Evolutionary conservation across 1,140 invertebrate genomes (phyloP), one percentile per base, ranked within the genome.

Genomic region (Vanessa atalanta): DNA sequence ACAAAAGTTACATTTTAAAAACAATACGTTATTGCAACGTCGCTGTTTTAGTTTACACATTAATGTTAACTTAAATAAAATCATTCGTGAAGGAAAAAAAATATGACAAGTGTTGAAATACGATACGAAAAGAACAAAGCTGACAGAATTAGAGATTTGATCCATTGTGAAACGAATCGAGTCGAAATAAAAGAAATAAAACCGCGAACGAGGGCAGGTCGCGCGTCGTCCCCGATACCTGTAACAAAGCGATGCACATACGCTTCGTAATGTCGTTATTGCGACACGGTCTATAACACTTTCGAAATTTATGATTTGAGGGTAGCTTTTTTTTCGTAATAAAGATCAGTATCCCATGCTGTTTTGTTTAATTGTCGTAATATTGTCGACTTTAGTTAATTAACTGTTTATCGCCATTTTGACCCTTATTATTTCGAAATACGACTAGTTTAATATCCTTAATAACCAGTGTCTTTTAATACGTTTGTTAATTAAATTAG

Each of bases 161-260:
- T 67, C 50, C 20, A 3, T 37, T 51, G 50, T 26, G 50, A 67
- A 67, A 67, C 48, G 26, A 53, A 51, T 53, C 13, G 15, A 53
- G 15, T 53, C 51, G 53, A 43, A 68, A 57, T 51, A 57, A 31
- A 61, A 61, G 57, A 37, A 61, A 61, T 61, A 61, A 61, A 61
- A 61, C 14, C 26, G 57, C 26, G n/a, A 55, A 68, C 65, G 65
- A 68, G 65, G 51, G 53, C 65, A 20, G 65, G 50, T 61, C 31
- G 51, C 48, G 15, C 16, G 50, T 9, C 16, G 51, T 37, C 51
- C 51, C 26, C 65, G 37, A 43, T 68, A 55, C 26, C 26, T 57
- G 51, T 67, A 37, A 61, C 57, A 37, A 61, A 61, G 57, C 57
- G 57, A 61, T 61, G 57, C 57, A 61, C 57, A 61, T 20, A 57